Evolutionary conservation across 2,113 vertebrate genomes (phyloP), one percentile per base, ranked within the genome.

Genomic region (Ascaphus truei): DNA sequence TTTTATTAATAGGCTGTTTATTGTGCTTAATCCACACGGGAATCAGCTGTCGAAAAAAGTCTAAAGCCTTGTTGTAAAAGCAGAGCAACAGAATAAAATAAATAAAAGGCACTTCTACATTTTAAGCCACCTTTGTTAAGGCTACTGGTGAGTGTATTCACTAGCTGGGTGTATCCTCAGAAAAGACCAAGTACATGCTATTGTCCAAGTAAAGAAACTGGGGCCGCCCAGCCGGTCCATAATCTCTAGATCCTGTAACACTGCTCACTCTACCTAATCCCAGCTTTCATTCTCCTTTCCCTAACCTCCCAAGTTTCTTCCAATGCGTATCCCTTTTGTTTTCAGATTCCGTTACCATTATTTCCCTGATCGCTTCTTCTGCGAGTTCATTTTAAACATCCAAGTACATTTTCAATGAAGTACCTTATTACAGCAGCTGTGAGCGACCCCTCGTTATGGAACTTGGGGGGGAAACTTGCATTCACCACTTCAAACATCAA

Each of bases 1-100:
- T 85, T 87, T 86, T 83, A 90, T 89, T 90, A 91, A 89, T 80
- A 80, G 88, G 87, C 86, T 91, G 89, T 89, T 91, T 88, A 91
- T 91, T 83, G 87, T 83, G 87, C 82, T 72, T 91, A 90, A 91
- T 90, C 90, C 84, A 64, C 77, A 9, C 1, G 62, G 78, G 81
- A 86, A 88, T 85, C 83, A 82, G 84, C 80, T 74, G 83, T 80
- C 48, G 83, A 79, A 75, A 50, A 10, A 30, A 82, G 77, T 73
- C 3, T 76, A 78, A 85, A 65, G 76, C 79, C 66, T 74, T 73
- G 47, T 76, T 30, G 77, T 79, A 80, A 82, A 80, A 73, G 52
- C 15, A 43, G 15, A 43, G 39, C 67, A 18, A 71, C 64, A 11
- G 64, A 72, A 75, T 51, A 15, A 47, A 59, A 75, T 61, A 58